A percentile compares a stretch with the other conserved stretches of the same genome.
phyloP scores from a whole-genome alignment of 2,113 vertebrate species.

The Nothocercus nigrocapillus region DNA sequence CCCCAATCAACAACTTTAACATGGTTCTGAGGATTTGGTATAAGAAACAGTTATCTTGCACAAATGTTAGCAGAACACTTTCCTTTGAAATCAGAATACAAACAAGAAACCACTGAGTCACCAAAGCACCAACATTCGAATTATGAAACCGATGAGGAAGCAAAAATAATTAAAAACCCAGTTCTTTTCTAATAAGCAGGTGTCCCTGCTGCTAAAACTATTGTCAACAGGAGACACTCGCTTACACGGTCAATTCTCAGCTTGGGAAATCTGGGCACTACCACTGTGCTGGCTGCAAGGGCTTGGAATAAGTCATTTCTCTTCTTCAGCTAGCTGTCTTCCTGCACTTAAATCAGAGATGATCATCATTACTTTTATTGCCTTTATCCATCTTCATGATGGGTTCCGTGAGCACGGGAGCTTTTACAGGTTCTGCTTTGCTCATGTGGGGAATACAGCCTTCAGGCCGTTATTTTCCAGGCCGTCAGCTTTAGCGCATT shows the following conservation, averaged over 20 bases:
- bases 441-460: not conserved
- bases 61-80: not conserved
- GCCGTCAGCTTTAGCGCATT: rapidly evolving
- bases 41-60: not conserved
- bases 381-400: not conserved
- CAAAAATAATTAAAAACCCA: not conserved
- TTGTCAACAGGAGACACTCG: rapidly evolving
- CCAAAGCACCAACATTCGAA: not conserved
- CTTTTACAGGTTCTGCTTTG: not conserved
- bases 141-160: not conserved
- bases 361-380: not conserved
- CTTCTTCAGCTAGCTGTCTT: not conserved
- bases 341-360: not conserved
- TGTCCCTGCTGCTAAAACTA: not conserved
- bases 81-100: not conserved
- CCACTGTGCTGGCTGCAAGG: not conserved
- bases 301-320: not conserved
- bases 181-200: not conserved
- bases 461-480: not conserved
- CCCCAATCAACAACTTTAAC: not conserved
- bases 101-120: not conserved
- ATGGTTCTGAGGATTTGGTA: not conserved
- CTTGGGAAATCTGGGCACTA: not conserved
- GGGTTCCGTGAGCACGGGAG: not conserved
- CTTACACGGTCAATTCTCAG: not conserved